phyloP scores from a whole-genome alignment of 2,797 vertebrate genomes.

The Typhlichthys subterraneus region DNA sequence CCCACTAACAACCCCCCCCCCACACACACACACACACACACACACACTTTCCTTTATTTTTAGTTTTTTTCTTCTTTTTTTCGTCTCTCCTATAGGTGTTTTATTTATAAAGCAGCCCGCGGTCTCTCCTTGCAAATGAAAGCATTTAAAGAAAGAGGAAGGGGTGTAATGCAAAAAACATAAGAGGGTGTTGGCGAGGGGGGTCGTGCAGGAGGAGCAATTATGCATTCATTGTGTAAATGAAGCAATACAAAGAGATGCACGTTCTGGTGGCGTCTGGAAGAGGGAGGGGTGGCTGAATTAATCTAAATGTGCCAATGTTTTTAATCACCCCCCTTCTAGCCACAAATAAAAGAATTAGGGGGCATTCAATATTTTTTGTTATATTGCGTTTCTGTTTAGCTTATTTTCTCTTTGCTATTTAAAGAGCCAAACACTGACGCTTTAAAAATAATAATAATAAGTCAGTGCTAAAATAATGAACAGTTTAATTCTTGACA shows the following conservation, averaged over 20 bases:
- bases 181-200: constrained; percentile 26
- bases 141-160: constrained; percentile 80
- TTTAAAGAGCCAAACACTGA: no score
- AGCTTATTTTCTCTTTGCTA: no score
- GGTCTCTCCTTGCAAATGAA: constrained; percentile 97
- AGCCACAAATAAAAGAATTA: constrained; percentile 58
- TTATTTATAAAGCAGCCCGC: constrained; percentile 88
- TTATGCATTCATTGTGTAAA: constrained; percentile 91
- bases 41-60: background rate
- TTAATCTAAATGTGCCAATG: constrained; percentile 72
- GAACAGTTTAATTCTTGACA: no score
- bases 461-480: no score
- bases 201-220: constrained; percentile 80
- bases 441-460: no score
- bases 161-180: constrained; percentile 17
- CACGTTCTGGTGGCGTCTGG: constrained; percentile 64
- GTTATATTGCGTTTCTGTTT: no score
- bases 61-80: constrained; percentile 2
- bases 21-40: background rate
- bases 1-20: background rate
- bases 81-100: constrained; percentile 33
- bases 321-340: constrained; percentile 60
- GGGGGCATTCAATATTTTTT: no score
- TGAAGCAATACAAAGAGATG: constrained; percentile 89
- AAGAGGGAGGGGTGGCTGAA: constrained; percentile 54